These are phyloP conservation scores for Iselma pallidipennis DNA, from an alignment of 2,888 invertebrate species.

Conservation along the genomic window DNA sequence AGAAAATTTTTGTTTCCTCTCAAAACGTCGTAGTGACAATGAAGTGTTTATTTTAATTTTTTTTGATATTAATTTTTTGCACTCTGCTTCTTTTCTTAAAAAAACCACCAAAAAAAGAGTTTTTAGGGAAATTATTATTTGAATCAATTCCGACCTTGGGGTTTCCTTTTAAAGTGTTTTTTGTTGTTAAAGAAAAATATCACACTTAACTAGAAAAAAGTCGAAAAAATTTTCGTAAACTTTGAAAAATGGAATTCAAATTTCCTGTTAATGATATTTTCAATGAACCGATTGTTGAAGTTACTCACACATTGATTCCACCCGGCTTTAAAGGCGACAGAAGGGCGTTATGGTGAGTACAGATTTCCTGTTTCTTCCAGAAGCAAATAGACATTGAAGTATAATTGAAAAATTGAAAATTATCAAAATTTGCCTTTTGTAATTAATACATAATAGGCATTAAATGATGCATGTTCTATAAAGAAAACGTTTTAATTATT, in stretches of 20 bases:
- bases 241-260: slow-evolving; percentile 64
- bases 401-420: no score
- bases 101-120: no score
- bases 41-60: no score
- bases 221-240: slow-evolving; percentile 30
- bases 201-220: slow-evolving; percentile 9
- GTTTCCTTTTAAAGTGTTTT: slow-evolving; percentile 5
- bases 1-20: no score
- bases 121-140: not conserved
- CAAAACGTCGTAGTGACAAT: no score
- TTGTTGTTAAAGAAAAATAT: not conserved
- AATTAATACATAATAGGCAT: no score
- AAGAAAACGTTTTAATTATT: no score
- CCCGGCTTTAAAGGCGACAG: slow-evolving; percentile 61
- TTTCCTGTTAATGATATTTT: slow-evolving; percentile 61
- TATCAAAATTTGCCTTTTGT: not conserved
- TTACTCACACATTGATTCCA: slow-evolving; percentile 59
- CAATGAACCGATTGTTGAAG: slow-evolving; percentile 58
- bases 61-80: no score
- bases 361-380: not conserved
- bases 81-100: no score
- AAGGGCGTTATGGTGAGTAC: slow-evolving; percentile 57
- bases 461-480: no score
- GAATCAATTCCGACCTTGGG: slow-evolving; percentile 12
- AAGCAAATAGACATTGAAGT: no score